Base-by-base conservation (phyloP, 2,113 vertebrate species). In the Alaudala cheleensis region DNA sequence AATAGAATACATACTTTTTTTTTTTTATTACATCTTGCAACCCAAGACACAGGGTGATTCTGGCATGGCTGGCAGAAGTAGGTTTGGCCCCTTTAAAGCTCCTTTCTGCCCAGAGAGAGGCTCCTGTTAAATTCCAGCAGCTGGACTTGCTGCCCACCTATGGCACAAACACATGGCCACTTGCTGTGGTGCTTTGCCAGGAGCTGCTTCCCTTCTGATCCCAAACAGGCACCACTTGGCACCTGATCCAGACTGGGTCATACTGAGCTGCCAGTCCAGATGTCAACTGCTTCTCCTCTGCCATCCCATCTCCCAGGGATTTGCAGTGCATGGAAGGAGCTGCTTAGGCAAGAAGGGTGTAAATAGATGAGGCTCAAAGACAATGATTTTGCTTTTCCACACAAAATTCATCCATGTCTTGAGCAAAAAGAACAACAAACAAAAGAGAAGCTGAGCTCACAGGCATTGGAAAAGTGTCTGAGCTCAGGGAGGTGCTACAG, bases 141-240 rank as follows among this genome's bases (percentile, higher is more conserved):
- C 82, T 90, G 81, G 45, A 28, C 65, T 69, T 77, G 60, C 60
- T 66, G 56, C 21, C 50, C 45, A 53, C 21, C 49, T 60, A 7
- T 19, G 37, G 47, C 54, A 39, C 26, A 24, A 57, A 8, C 81
- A 24, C 2, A 1, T 67, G 8, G 15, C 64, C 54, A 29, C 50
- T 33, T 76, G 47, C 50, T 84, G 14, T 10, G 29, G 9, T 0
- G 5, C 53, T 65, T 73, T 73, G 50, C 70, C 40, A 61, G 72
- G 67, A 83, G 54, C 40, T 92, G 58, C 26, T n/a, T 54, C 11
- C 19, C 18, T 56, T 49, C 45, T 56, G 16, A 17, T 45, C 39
- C 44, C 26, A 11, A 19, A 45, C 0, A 0, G 40, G 69, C 33
- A 8, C 14, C 2, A 0, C 25, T 56, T 44, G 54, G 47, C 22